Evolutionary conservation across 1,140 invertebrate species (phyloP).

Genomic region (Zaprionus kolodkinae): DNA sequence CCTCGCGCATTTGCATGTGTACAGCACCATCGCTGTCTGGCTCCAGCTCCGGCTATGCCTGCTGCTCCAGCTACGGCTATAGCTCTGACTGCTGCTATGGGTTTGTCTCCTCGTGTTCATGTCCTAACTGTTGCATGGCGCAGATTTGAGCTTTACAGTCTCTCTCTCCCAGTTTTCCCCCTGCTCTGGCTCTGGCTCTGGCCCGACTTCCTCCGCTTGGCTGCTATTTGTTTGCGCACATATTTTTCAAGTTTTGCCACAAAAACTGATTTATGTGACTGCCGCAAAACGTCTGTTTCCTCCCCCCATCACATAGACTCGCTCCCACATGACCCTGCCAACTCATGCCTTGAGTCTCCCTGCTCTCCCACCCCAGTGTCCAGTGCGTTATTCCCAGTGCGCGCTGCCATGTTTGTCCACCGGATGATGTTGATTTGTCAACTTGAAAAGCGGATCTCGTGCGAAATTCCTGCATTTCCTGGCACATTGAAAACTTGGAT

Average conservation of each 20-base stretch:
- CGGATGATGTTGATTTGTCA: slow-evolving; percentile 81
- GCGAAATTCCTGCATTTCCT: slow-evolving; percentile 71
- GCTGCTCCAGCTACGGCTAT: background rate
- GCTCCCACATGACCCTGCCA: background rate
- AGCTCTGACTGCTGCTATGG: background rate
- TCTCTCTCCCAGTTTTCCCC: background rate
- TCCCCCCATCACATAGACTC: slow-evolving; percentile 14
- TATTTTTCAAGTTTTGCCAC: slow-evolving; percentile 78
- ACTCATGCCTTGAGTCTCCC: slow-evolving; percentile 9
- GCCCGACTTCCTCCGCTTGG: slow-evolving; percentile 26
- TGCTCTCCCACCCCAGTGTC: background rate
- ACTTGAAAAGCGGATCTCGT: slow-evolving; percentile 77
- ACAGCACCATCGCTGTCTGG: slow-evolving; percentile 20
- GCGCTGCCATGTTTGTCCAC: slow-evolving; percentile 60
- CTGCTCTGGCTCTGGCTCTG: background rate
- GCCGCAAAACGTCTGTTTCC: slow-evolving; percentile 49
- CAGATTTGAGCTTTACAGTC: slow-evolving; percentile 48
- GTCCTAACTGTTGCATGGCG: slow-evolving; percentile 69
- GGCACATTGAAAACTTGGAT: slow-evolving; percentile 51
- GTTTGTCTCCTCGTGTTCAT: slow-evolving; percentile 19
- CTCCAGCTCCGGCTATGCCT: background rate
- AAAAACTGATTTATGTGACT: slow-evolving; percentile 76
- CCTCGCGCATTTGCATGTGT: slow-evolving; percentile 56
- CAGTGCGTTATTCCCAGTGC: slow-evolving; percentile 23
- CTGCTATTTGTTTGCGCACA: slow-evolving; percentile 75